Evolutionary conservation across 1,140 invertebrate species (phyloP), one percentile per base, ranked within the genome.

Genomic region (Adoxophyes honmai): DNA sequence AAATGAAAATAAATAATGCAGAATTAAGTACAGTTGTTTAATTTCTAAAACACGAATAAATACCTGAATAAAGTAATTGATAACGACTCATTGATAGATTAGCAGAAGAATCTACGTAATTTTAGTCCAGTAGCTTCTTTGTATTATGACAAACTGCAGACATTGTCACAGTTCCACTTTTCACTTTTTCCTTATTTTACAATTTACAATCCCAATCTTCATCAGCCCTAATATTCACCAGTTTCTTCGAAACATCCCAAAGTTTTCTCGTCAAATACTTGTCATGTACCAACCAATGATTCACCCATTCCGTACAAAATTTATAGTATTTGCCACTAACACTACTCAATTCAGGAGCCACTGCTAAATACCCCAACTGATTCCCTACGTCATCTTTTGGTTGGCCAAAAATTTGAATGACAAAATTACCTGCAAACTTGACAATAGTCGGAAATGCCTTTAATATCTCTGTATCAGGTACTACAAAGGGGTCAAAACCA

Each of bases 401-500:
- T 38, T 77, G 75, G 10, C 84, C 84, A n/a, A 83, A 54, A 10
- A 83, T 59, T 53, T 80, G 60, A 6, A 84, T 58, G 44, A 86
- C 80, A 5, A 76, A 63, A 28, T 68, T 59, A 3, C 76, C 71
- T 13, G 85, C 62, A 57, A 69, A 66, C 48, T 51, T 70, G 14
- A 75, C 34, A 18, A 72, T 38, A 10, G 36, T 60, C 9, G 75
- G 70, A 9, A 79, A 28, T 54, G 82, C 80, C 11, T 60, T 57
- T 6, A 86, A 66, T 36, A 86, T 68, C 55, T 83, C 68, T 6
- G 81, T 86, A 57, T 81, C 80, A 9, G 64, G 86, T 9, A 92
- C 90, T 1, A 92, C 63, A 18, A 92, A 93, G 1, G 92, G 92
- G 73, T 94, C 92, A 38, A 91, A 77, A 10, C 89, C 83, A 62